Conservation (phyloP, 2,113 vertebrate genomes). For the Chiloscyllium plagiosum region DNA sequence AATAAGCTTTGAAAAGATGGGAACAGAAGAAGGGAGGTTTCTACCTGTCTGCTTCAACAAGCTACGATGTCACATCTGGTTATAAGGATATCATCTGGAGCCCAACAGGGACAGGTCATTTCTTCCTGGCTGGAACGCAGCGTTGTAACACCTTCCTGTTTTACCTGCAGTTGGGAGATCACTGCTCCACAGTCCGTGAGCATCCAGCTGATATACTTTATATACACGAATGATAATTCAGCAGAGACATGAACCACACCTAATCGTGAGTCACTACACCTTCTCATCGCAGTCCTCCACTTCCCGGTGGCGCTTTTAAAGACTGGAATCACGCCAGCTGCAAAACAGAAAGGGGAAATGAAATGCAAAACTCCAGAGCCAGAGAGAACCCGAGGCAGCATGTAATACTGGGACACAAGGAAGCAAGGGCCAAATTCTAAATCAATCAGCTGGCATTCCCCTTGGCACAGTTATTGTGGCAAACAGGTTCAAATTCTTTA, state of each 20-base stretch:
- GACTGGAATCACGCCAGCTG: neutral
- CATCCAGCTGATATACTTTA: neutral
- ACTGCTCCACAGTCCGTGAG: neutral
- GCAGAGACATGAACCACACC: neutral
- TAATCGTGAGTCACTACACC: neutral
- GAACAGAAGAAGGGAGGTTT: neutral
- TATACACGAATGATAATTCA: neutral
- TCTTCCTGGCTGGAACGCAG: neutral
- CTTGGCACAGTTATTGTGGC: slow-evolving; percentile 56
- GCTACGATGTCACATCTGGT: neutral
- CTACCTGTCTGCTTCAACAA: neutral
- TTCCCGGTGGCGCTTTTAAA: neutral
- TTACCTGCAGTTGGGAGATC: neutral
- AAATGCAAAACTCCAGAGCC: slow-evolving; percentile 30
- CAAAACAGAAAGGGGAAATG: neutral
- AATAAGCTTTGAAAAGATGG: neutral
- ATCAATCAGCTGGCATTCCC: slow-evolving; percentile 49
- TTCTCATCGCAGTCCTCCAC: neutral
- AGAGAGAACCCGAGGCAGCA: neutral
- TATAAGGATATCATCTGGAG: neutral
- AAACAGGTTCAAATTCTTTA: slow-evolving; percentile 45
- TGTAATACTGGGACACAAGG: neutral
- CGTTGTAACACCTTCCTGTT: neutral
- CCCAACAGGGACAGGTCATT: neutral
- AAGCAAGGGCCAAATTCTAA: slow-evolving; percentile 42